phyloP scores from a whole-genome alignment of 2,888 invertebrate genomes.

The Eupithecia centaureata region DNA sequence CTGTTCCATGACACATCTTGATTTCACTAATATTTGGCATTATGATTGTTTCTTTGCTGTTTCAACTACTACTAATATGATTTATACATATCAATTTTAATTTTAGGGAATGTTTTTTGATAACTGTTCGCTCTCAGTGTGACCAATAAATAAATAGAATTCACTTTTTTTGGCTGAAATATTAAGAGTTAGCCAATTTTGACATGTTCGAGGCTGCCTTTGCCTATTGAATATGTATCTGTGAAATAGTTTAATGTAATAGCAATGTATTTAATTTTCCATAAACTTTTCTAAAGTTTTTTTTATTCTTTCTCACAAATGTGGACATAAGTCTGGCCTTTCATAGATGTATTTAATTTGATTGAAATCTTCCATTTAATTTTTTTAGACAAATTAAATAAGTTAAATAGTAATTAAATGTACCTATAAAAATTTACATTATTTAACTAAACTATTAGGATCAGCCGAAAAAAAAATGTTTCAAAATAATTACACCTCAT shows the following conservation, averaged over 20 bases:
- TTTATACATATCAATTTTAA: conserved; percentile 18
- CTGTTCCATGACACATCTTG: conserved; percentile 41
- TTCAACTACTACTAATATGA: conserved; percentile 6
- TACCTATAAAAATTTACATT: conserved; percentile 13
- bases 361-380: background rate
- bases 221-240: background rate
- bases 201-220: conserved; percentile 16
- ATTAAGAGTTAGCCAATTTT: background rate
- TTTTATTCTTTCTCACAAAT: background rate
- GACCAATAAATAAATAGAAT: conserved; percentile 6
- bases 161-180: background rate
- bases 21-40: conserved; percentile 3
- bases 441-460: conserved; percentile 3
- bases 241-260: background rate
- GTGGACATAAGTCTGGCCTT: background rate
- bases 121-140: conserved; percentile 36
- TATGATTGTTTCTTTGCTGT: background rate
- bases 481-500: conserved; percentile 16
- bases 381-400: too few species aligned
- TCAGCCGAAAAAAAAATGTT: background rate
- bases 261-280: background rate
- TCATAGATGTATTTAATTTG: background rate
- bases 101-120: background rate
- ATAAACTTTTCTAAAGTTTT: background rate
- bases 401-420: too few species aligned